Base-by-base conservation (phyloP, 2,113 vertebrate species). In the Ornithorhynchus anatinus region DNA sequence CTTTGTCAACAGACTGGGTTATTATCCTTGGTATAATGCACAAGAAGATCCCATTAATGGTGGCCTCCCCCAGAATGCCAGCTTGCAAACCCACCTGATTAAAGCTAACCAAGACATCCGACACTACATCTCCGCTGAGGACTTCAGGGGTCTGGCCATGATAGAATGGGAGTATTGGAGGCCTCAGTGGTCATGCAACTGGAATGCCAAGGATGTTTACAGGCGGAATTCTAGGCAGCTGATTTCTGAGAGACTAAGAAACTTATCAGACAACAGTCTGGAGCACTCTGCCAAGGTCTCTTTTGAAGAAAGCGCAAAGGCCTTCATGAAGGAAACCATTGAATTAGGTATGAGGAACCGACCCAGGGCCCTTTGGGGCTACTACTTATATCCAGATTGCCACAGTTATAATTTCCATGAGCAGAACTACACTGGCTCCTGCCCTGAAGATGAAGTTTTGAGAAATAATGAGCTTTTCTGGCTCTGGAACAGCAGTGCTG, bases 361-460 rank as follows among this genome's bases (percentile, higher is more conserved):
- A 44, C 90, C 93, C 54, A 88, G 90, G 19, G 88, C 85, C 11
- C 90, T 94, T 7, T 94, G 93, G 92, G 93, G 93, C 59, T 95
- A 89, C 81, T 96, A 91, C 85, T 94, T 96, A 79, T 95, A 95
- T 62, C 92, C 93, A 0, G 94, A 95, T 85, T 94, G 93, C 84
- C 93, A 94, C 84, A 95, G 95, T 87, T 97, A 95, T 53, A 94
- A 93, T 79, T 80, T 95, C 48, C 58, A 70, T 29, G 84, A 89
- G 27, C 66, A 86, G 36, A 94, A 93, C 80, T 96, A 94, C 47
- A 92, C 78, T 2, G 91, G 90, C 31, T 93, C 87, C 50, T 96
- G 92, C 63, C 92, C 93, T 11, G 72, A 90, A 71, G 73, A 77
- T 59, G 94, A 96, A 88, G 79, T 91, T 54, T 16, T 85, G 76